Base-by-base conservation (phyloP, 2,113 vertebrate genomes). In the Ursus arctos region DNA sequence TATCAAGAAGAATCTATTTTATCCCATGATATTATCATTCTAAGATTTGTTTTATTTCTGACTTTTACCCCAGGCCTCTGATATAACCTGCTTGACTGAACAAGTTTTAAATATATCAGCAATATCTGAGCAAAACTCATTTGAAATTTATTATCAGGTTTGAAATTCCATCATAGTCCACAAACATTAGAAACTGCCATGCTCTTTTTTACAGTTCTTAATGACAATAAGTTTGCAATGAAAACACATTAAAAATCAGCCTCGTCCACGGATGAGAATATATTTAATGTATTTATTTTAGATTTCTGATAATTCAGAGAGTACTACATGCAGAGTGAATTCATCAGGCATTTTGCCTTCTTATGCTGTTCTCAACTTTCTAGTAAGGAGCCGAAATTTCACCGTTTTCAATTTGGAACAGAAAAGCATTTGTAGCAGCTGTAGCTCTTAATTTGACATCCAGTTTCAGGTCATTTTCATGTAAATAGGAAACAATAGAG, bases 241-340 rank as follows among this genome's bases (percentile, higher is more conserved):
- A 97, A 98, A 98, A 98, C 22, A 76, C 77, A 98, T 98, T 96
- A 98, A 88, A 85, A 96, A 93, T 97, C 97, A 98, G 22, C 69
- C 0, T 0, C 88, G 94, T 98, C 89, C 94, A 67, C 87, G 97
- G 97, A 96, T 92, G 97, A 98, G 24, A 96, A 98, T 96, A 93
- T 98, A 77, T 96, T 98, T 98, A 93, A 92, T 96, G 93, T 98
- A 98, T 98, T 98, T 97, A 90, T 95, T 92, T 94, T 97, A 97
- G 91, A 97, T 98, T 98, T 92, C 88, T 96, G 97, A 94, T 94
- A 98, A 98, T 94, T 98, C 89, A 92, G 92, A 98, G 95, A 97
- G 85, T 98, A 94, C 95, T 98, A 98, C 95, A 97, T 83, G 94
- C 96, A 85, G 97, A 94, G 95, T 96, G 97, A 98, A 98, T 98